These are phyloP conservation scores for Mirounga angustirostris DNA, from an alignment of 2,113 vertebrate genomes.

Conservation along the genomic window DNA sequence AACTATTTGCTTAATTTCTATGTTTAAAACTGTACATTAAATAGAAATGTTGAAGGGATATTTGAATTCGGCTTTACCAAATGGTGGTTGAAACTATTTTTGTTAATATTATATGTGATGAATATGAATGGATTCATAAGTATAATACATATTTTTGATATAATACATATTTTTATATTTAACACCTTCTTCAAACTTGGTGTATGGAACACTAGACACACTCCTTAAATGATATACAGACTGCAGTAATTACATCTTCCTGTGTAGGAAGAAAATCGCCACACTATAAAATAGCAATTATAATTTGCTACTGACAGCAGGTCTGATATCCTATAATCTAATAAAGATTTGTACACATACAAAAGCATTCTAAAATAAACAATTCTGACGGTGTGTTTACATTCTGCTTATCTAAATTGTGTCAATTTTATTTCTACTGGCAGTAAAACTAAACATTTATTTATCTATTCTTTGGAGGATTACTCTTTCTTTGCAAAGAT, in stretches of 20 bases:
- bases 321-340: conserved; percentile 31
- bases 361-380: conserved; percentile 56
- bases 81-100: neutral
- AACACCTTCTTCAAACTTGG: neutral
- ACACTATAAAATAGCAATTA: conserved; percentile 66
- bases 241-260: conserved; percentile 23
- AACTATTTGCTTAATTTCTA: neutral
- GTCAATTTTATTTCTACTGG: conserved; percentile 44
- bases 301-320: conserved; percentile 50
- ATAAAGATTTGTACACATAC: neutral
- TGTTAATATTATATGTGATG: neutral
- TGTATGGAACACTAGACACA: neutral
- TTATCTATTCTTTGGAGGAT: neutral
- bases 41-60: neutral
- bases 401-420: conserved; percentile 49
- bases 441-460: conserved; percentile 65
- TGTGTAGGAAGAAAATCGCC: conserved; percentile 45
- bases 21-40: neutral
- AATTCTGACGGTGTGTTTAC: neutral
- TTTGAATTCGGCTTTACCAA: neutral
- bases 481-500: conserved; percentile 63
- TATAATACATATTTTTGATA: neutral
- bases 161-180: conserved; percentile 17
- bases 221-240: neutral
- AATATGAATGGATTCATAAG: neutral